A percentile compares a stretch with the other conserved stretches of the same genome.
Evolutionary conservation across 2,888 invertebrate genomes (phyloP).

Genomic region (Salpingus planirostris): DNA sequence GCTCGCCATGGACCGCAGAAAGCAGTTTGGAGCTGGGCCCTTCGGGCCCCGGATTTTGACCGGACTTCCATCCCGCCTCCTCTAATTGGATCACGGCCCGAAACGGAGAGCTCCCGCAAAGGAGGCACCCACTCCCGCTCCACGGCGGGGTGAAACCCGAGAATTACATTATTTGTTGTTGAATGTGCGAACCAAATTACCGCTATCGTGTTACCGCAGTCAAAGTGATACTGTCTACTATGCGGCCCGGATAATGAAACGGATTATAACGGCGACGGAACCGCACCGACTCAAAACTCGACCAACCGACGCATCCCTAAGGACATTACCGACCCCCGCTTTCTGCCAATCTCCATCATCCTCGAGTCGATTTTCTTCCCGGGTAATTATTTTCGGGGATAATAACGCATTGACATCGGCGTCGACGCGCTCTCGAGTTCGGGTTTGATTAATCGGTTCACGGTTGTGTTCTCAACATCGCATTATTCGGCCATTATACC

Average conservation of each 20-base stretch:
- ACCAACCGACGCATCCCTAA: too few species aligned
- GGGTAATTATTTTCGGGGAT: too few species aligned
- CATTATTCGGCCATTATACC: conserved; percentile 16
- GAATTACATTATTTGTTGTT: conserved; percentile 17
- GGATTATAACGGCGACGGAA: too few species aligned
- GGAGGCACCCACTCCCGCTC: too few species aligned
- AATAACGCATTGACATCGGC: too few species aligned
- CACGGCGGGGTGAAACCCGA: conserved; percentile 14
- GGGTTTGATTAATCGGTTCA: conserved; percentile 12
- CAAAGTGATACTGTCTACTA: conserved; percentile 16
- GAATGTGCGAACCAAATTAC: conserved; percentile 17
- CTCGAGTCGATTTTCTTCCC: too few species aligned
- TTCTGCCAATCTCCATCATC: too few species aligned
- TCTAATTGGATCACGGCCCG: too few species aligned
- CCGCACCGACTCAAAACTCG: too few species aligned
- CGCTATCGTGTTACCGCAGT: conserved; percentile 14
- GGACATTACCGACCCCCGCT: too few species aligned
- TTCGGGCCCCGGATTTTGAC: neutral
- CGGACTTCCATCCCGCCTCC: neutral
- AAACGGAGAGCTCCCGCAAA: too few species aligned
- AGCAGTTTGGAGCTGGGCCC: conserved; percentile 5
- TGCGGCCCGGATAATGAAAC: conserved; percentile 16
- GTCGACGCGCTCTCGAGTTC: too few species aligned
- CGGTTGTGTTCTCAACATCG: conserved; percentile 11
- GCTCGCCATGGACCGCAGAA: conserved; percentile 13